phyloP scores from a whole-genome alignment of 2,113 vertebrate species.

The Vulpes vulpes region DNA sequence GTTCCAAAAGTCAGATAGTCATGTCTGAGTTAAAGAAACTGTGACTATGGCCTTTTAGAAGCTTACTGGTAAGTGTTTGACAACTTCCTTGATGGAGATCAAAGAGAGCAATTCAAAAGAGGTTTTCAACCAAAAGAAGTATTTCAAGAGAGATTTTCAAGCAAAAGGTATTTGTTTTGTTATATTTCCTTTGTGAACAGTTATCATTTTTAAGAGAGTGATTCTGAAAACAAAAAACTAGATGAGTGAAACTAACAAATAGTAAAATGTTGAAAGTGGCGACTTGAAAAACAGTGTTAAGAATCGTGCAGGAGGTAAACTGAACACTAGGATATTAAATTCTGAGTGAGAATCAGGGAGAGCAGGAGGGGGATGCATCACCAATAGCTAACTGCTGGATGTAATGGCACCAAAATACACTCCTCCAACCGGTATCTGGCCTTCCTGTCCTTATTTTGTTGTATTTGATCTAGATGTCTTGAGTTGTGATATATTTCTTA shows the following conservation, averaged over 20 bases:
- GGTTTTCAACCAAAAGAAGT: not conserved
- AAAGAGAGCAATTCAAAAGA: not conserved
- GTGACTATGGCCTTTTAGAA: not conserved
- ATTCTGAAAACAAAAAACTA: not conserved
- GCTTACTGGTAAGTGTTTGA: not conserved
- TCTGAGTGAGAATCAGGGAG: not conserved
- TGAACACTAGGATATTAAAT: not conserved
- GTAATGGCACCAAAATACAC: not conserved
- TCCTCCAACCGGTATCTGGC: not conserved
- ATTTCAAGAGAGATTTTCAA: conserved; percentile 5
- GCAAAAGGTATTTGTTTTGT: not conserved
- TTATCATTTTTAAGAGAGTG: not conserved
- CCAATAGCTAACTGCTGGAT: fast-evolving
- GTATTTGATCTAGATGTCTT: not conserved
- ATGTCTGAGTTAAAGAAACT: not conserved
- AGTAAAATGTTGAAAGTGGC: not conserved
- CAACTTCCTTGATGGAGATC: not conserved
- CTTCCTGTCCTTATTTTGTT: not conserved
- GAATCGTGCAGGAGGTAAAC: not conserved
- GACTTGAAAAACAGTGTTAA: not conserved
- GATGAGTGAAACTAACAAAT: not conserved
- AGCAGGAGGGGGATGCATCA: not conserved
- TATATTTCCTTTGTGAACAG: not conserved
- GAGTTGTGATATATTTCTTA: not conserved
- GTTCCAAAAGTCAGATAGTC: not conserved